phyloP scores from a whole-genome alignment of 2,113 vertebrate species.

The Abramis brama region DNA sequence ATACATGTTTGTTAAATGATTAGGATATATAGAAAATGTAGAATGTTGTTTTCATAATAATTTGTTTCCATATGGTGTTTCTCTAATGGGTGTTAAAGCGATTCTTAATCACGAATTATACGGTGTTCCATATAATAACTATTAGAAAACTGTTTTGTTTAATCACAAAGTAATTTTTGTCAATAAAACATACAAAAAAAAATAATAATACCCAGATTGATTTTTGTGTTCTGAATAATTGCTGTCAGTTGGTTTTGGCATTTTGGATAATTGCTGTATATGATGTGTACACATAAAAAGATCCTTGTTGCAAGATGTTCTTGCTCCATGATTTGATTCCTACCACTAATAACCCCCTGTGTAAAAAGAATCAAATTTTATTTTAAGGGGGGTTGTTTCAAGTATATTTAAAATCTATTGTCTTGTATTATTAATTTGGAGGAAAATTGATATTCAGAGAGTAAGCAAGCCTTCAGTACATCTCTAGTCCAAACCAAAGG shows the following conservation, averaged over 20 bases:
- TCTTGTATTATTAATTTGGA: constrained; percentile 36
- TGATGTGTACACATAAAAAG: constrained; percentile 50
- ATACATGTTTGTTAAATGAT: too few relatives aligned
- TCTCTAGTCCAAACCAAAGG: constrained; percentile 28
- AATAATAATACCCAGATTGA: constrained; percentile 35
- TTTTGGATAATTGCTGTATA: constrained; percentile 44
- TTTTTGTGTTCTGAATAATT: constrained; percentile 38
- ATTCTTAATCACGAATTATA: background rate
- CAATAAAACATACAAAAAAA: constrained; percentile 45
- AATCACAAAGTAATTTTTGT: constrained; percentile 14
- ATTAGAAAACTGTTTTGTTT: constrained; percentile 2
- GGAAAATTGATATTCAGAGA: constrained; percentile 47
- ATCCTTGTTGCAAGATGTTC: constrained; percentile 34
- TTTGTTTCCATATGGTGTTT: background rate
- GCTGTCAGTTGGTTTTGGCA: constrained; percentile 33
- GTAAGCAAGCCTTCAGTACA: constrained; percentile 10
- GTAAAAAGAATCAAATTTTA: constrained; percentile 41
- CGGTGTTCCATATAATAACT: background rate
- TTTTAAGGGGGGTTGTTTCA: constrained; percentile 39
- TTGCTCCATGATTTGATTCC: constrained; percentile 49
- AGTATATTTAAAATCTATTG: constrained; percentile 50
- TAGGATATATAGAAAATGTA: too few relatives aligned
- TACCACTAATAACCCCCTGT: constrained; percentile 49
- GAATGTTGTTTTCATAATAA: background rate
- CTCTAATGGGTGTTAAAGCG: background rate